Conservation (phyloP, 1,140 invertebrate genomes). For the Mizuhopecten yessoensis region DNA sequence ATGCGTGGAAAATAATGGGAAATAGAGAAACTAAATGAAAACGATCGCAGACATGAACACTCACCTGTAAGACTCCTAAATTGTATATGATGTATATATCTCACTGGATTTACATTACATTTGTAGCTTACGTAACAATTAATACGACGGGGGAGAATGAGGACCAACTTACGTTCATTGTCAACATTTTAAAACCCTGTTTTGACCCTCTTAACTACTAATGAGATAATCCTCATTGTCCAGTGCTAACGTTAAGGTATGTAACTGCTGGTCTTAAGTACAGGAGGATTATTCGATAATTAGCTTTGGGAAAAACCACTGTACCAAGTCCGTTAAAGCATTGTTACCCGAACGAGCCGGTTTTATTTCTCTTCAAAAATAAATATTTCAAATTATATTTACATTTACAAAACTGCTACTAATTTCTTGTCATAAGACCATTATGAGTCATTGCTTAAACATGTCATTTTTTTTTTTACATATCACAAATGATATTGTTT, state of each 20-base stretch:
- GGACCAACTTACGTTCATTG: conserved; percentile 14
- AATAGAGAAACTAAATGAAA: background rate
- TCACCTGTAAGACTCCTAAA: background rate
- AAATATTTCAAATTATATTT: too few relatives aligned
- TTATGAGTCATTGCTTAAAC: too few relatives aligned
- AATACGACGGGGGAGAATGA: background rate
- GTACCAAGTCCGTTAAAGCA: background rate
- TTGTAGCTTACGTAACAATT: background rate
- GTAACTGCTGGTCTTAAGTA: background rate
- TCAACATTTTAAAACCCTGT: too few relatives aligned
- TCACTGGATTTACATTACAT: too few relatives aligned
- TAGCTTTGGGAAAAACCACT: background rate
- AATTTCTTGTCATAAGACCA: too few relatives aligned
- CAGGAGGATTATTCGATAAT: background rate
- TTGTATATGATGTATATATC: background rate
- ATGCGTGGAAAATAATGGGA: background rate
- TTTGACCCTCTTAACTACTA: too few relatives aligned
- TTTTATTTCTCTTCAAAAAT: too few relatives aligned
- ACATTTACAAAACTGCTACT: too few relatives aligned
- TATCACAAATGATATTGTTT: too few relatives aligned
- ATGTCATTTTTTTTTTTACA: too few relatives aligned
- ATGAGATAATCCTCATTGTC: conserved; percentile 3
- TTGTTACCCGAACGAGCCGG: background rate
- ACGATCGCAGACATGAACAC: background rate
- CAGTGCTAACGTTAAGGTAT: background rate